Base-by-base conservation (phyloP, 2,888 invertebrate genomes). In the Caenorhabditis sp. region DNA sequence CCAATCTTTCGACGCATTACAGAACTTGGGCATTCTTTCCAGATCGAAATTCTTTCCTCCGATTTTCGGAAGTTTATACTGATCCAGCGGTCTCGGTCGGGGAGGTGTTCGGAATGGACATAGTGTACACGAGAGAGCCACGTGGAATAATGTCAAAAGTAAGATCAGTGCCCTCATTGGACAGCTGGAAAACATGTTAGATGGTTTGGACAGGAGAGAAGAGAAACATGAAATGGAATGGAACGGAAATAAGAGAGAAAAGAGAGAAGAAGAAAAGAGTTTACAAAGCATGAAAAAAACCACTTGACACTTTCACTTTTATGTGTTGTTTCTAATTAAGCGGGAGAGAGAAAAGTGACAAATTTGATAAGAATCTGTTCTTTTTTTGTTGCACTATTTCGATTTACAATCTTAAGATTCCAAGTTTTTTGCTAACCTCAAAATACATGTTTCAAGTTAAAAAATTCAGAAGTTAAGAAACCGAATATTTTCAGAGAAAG, bases 1-100 rank as follows among this genome's bases (percentile, higher is more conserved):
- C 64, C 82, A 69, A 7, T 70, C 41, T 44, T 82, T 82, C 19
- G 83, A 76, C 3, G 76, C 61, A 31, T 85, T 85, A 72, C 88
- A 89, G 59, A 89, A 85, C 54, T 86, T 75, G 6, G 87, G 87
- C 49, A 88, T 79, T 12, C 66, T 69, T 70, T 88, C 87, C 31
- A 85, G 74, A 38, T 82, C 64, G 6, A 86, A 47, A 4, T 83
- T 77, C n/a, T 74, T 70, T 10, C 83, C 68, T 14, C 84, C 83
- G 16, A 80, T 8, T 49, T 41, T 80, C 5, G 91, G 91, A 16
- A 91, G 79, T 35, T 90, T 88, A 76, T 92, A 91, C 74, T 91
- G 91, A 79, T 91, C 91, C 63, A 91, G 77, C 8, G 91, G 91
- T 35, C 90, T 85, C 0, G 91, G 91, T 44, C 89, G 58, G 2